phyloP scores from a whole-genome alignment of 2,888 invertebrate genomes.

The Campoplex capitator region DNA sequence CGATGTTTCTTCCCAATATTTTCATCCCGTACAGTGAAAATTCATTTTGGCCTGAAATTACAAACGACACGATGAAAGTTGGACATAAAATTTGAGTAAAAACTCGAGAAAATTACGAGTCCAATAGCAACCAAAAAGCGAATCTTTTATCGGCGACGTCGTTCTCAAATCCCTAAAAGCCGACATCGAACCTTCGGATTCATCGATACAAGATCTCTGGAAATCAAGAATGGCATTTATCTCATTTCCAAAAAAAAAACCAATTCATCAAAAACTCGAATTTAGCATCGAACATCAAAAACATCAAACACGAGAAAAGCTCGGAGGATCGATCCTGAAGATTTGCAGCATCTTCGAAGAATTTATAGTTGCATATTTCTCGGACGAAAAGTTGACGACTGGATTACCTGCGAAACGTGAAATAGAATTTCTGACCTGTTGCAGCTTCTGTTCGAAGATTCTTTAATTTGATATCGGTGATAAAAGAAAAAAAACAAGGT shows the following conservation, averaged over 20 bases:
- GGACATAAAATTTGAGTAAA: constrained; percentile 29
- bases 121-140: background rate
- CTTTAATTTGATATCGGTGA: background rate
- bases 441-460: background rate
- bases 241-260: background rate
- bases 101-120: background rate
- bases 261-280: constrained; percentile 1
- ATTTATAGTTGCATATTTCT: background rate
- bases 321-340: background rate
- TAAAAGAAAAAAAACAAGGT: background rate
- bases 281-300: background rate
- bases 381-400: too few species aligned
- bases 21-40: constrained; percentile 72
- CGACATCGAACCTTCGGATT: background rate
- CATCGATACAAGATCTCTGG: background rate
- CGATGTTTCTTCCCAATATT: constrained; percentile 71
- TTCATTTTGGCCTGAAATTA: constrained; percentile 45
- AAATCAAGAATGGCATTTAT: background rate
- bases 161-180: background rate
- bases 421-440: background rate
- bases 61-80: constrained; percentile 21
- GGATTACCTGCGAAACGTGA: background rate
- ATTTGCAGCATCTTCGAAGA: background rate
- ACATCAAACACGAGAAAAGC: background rate
- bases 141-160: background rate